Evolutionary conservation across 2,888 invertebrate species (phyloP), one percentile per base, ranked within the genome.

Genomic region (Idaea aversata): DNA sequence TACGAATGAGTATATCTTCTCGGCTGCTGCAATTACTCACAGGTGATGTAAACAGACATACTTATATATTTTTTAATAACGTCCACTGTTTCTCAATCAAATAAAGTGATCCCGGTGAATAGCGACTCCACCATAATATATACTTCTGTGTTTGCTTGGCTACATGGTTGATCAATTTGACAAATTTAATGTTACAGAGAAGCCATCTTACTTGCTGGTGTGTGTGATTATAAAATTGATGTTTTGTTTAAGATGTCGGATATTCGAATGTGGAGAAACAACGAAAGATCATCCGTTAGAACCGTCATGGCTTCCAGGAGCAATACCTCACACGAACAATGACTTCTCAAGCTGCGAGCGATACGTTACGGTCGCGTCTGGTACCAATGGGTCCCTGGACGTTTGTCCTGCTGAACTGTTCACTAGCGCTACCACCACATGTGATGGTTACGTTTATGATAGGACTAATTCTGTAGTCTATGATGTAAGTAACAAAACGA

Each of bases 1-100:
- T 69, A 94, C 94, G 75, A 93, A 95, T 71, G 95, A 95, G 61
- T 96, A 95, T 77, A 94, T 96, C 66, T 96, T 96, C 82, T 95
- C 96, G 0, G 95, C 96, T 0, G 94, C 95, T 65, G 94, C 95
- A 68, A 87, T 96, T 16, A 93, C 94, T 59, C 95, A 96, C 91
- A 95, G 96, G 96, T 96, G 13, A 36, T 36, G 36, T 36, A 36
- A 36, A 36, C 3, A 7, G 1, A 36, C 5, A 36, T 7, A 36
- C 6, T n/a, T n/a, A n/a, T n/a, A 25, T 25, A 25, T 25, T 2
- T 25, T 25, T 25, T 36, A 36, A 36, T 36, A 36, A 36, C 10
- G 5, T 36, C 4, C 36, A 36, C 10, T 36, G 10, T 36, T 36
- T 36, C 4, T 36, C 36, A 36, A 36, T 36, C 25, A 25, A 25